Conservation (phyloP, 1,140 invertebrate species). For the roundworm (Caenorhabditis elegans) region DNA sequence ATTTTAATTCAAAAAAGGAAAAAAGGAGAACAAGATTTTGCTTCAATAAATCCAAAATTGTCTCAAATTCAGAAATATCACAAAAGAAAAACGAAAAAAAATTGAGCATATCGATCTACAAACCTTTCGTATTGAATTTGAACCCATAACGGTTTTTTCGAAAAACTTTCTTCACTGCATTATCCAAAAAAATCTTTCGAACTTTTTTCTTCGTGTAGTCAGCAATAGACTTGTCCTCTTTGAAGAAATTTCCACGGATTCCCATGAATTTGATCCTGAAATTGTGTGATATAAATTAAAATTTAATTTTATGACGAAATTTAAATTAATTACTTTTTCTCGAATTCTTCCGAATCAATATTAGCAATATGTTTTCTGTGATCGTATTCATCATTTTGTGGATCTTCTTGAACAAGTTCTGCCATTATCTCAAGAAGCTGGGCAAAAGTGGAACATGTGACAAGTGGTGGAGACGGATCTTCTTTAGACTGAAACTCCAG, state of each 20-base stretch:
- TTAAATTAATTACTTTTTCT: background rate
- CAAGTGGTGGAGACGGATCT: background rate
- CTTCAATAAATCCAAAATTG: too few species aligned
- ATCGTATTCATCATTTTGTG: background rate
- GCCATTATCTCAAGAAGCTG: background rate
- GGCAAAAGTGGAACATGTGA: background rate
- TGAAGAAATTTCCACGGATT: background rate
- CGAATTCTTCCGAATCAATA: background rate
- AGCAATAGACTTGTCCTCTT: background rate
- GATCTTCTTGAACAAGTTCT: background rate
- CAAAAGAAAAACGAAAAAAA: too few species aligned
- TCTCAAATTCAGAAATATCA: too few species aligned
- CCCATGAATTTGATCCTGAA: background rate
- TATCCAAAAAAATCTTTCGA: background rate
- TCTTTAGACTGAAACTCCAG: too few species aligned
- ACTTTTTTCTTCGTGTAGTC: constrained; percentile 34
- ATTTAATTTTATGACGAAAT: background rate
- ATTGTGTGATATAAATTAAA: background rate
- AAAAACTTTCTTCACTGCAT: background rate
- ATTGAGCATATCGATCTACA: too few species aligned
- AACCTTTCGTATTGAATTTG: background rate
- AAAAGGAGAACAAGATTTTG: too few species aligned
- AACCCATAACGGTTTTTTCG: background rate
- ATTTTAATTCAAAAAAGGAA: too few species aligned
- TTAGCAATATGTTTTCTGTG: background rate